A percentile compares a stretch with the other conserved stretches of the same genome.
Evolutionary conservation across 2,888 invertebrate species (phyloP).

Genomic region (Caenorhabditis sulstoni): DNA sequence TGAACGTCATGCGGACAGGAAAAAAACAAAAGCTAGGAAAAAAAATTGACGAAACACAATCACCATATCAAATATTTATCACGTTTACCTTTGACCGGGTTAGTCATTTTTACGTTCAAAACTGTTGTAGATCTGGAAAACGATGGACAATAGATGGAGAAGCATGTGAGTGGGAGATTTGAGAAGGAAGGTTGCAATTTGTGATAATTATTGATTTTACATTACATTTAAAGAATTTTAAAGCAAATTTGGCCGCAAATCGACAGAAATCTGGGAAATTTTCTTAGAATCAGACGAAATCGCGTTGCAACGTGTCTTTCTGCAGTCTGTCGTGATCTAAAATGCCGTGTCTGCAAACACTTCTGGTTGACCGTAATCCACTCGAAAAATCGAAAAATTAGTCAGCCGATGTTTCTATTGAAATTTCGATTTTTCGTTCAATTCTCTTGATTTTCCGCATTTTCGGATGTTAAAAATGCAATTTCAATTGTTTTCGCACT

Average conservation of each 20-base stretch:
- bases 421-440: conserved; percentile 7
- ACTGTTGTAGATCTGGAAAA: neutral
- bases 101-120: conserved; percentile 10
- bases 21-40: neutral
- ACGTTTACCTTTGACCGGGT: conserved; percentile 32
- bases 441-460: neutral
- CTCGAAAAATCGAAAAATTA: conserved; percentile 1
- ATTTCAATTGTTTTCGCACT: neutral
- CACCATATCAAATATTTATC: conserved; percentile 6
- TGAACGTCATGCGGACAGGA: conserved; percentile 4
- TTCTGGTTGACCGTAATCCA: conserved; percentile 23
- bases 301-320: conserved; percentile 39
- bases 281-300: neutral
- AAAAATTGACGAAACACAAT: conserved; percentile 8
- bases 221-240: neutral
- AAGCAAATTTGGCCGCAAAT: neutral
- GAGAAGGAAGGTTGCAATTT: no score
- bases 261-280: neutral
- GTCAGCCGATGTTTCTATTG: conserved; percentile 9
- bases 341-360: conserved; percentile 14
- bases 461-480: neutral
- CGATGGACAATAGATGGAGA: neutral
- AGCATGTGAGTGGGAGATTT: neutral
- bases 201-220: neutral
- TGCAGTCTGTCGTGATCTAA: neutral